phyloP scores from a whole-genome alignment of 2,797 vertebrate genomes.

The Cyprinodon diabolis region DNA sequence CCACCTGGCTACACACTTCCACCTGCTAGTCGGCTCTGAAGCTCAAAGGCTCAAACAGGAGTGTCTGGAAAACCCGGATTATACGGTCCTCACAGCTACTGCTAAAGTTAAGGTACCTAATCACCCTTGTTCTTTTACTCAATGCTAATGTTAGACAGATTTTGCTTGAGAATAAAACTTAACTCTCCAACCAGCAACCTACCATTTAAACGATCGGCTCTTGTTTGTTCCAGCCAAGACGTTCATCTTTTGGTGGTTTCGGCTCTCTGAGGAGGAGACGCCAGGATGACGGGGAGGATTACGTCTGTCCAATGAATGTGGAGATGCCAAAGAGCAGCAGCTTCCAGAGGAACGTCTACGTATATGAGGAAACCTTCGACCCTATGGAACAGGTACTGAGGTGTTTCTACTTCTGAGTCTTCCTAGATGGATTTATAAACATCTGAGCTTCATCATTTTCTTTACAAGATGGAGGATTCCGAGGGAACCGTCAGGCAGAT shows the following conservation, averaged over 20 bases:
- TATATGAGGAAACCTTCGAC: constrained; percentile 86
- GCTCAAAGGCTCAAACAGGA: constrained; percentile 92
- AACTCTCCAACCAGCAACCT: too few relatives aligned
- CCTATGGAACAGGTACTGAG: constrained; percentile 87
- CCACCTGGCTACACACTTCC: constrained; percentile 96
- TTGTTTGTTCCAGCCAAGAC: constrained; percentile 79
- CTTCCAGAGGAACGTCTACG: constrained; percentile 77
- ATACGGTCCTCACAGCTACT: constrained; percentile 88
- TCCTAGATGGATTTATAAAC: too few relatives aligned
- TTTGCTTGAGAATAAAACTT: too few relatives aligned
- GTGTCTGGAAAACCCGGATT: constrained; percentile 91
- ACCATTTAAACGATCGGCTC: too few relatives aligned
- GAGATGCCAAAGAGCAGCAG: constrained; percentile 83
- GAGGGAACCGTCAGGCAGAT: constrained; percentile 92
- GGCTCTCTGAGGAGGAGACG: constrained; percentile 92
- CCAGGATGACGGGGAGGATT: constrained; percentile 91
- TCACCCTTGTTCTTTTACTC: too few relatives aligned
- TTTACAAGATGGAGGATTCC: constrained; percentile 90
- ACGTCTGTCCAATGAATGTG: constrained; percentile 93
- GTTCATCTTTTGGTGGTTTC: constrained; percentile 90
- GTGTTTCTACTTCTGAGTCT: neutral
- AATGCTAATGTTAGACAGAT: too few relatives aligned
- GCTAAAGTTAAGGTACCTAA: constrained; percentile 91
- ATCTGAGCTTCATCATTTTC: neutral
- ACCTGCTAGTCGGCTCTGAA: constrained; percentile 90